Conservation (phyloP, 1,140 invertebrate species). For the Pseudomyrmex pallidus region DNA sequence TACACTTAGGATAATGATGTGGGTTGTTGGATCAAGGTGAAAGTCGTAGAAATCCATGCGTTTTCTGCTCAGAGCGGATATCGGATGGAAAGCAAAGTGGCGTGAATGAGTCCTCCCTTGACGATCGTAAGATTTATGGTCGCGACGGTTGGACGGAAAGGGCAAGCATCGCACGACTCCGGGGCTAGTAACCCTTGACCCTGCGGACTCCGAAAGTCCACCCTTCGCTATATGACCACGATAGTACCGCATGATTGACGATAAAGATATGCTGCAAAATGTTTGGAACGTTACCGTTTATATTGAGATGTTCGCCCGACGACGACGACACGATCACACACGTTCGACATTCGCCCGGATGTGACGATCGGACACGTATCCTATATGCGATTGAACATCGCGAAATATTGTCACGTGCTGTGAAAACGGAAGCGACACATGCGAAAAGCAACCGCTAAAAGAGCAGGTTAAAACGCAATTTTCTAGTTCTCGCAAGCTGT, state of each 20-base stretch:
- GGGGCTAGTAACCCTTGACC: constrained; percentile 82
- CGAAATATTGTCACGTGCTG: not conserved
- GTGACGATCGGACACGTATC: not conserved
- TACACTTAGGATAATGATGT: not conserved
- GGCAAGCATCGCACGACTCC: constrained; percentile 69
- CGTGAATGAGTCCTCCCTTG: constrained; percentile 84
- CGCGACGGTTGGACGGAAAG: constrained; percentile 68
- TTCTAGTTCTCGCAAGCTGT: constrained; percentile 41
- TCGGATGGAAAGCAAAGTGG: constrained; percentile 80
- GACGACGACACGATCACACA: not conserved
- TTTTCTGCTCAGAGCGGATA: constrained; percentile 70
- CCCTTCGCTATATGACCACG: constrained; percentile 41
- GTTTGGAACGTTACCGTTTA: constrained; percentile 12
- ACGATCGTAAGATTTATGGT: constrained; percentile 84
- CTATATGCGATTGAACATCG: not conserved
- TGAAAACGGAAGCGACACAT: not conserved
- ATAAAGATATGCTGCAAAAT: constrained; percentile 70
- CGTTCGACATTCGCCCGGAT: not conserved
- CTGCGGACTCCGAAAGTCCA: constrained; percentile 69
- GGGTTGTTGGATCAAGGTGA: constrained; percentile 41
- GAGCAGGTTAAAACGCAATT: constrained; percentile 57
- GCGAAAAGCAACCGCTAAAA: not conserved
- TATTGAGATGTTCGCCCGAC: constrained; percentile 1
- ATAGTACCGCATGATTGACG: constrained; percentile 32
- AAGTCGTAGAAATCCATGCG: constrained; percentile 65